phyloP scores from a whole-genome alignment of 1,140 invertebrate genomes.

The Eriosoma lanigerum region DNA sequence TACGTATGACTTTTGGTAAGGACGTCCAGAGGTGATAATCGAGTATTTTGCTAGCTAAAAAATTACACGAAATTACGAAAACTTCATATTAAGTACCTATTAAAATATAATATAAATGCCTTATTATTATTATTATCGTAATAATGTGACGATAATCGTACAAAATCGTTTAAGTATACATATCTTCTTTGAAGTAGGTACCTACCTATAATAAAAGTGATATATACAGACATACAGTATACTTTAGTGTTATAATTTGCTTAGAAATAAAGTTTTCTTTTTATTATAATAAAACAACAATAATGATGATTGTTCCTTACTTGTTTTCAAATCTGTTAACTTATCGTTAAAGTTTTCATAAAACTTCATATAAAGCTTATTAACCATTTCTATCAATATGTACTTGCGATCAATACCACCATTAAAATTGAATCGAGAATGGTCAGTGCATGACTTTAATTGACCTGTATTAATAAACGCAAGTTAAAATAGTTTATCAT shows the following conservation, averaged over 20 bases:
- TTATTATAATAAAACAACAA: not conserved
- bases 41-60: slow-evolving; percentile 11
- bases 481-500: too few species aligned
- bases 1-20: not conserved
- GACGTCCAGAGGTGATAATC: slow-evolving; percentile 23
- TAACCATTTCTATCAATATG: not conserved
- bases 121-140: not conserved
- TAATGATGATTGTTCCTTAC: not conserved
- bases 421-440: not conserved
- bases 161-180: not conserved
- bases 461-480: slow-evolving; percentile 9
- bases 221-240: not conserved
- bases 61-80: too few species aligned
- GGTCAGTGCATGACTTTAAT: not conserved
- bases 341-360: not conserved
- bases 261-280: not conserved
- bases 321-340: not conserved
- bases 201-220: too few species aligned
- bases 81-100: not conserved
- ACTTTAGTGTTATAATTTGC: not conserved
- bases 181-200: not conserved
- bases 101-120: not conserved
- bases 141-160: not conserved
- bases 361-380: slow-evolving; percentile 5
- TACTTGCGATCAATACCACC: not conserved